Evolutionary conservation across 2,113 vertebrate species (phyloP), one percentile per base, ranked within the genome.

Genomic region (Microcebus lehilahytsara): DNA sequence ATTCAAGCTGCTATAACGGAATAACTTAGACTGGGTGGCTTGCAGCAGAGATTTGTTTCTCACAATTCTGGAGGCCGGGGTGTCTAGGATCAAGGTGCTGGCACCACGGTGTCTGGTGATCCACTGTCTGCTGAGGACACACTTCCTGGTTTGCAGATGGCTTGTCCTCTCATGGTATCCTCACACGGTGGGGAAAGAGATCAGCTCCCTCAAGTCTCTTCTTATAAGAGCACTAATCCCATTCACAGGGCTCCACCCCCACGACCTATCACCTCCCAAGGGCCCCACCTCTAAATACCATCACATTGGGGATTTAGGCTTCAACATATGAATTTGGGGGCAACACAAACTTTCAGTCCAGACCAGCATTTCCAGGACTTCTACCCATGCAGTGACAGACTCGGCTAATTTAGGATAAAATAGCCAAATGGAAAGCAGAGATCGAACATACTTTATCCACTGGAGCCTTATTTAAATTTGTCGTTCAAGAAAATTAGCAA

Each of bases 401-500:
- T 30, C 2, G 0, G 49, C 71, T 17, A n/a, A 49, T 11, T 71
- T 51, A n/a, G 20, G 78, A 49, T n/a, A 6, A 85, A 85, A 69
- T 9, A 34, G 46, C 79, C 34, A 75, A 60, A 27, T 14, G 27
- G 75, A 84, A 95, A 80, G 69, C 12, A 34, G 71, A 94, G 25
- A 64, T 1, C 75, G 42, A 75, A 62, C 62, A 20, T 46, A 60
- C 16, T 49, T 84, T n/a, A 37, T 58, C 32, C 53, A 27, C 56
- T 46, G 37, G 78, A 71, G 27, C 23, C 51, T 85, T 79, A 71
- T 53, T 75, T 79, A 69, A 87, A 79, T 27, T 60, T 62, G 8
- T 42, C n/a, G 84, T 95, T 88, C 92, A 80, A 94, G 56, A 87
- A 74, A 92, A 75, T 74, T 79, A 91, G 37, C 83, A 71, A 66